These are phyloP conservation scores for Orchesellides sinensis DNA, from an alignment of 2,888 invertebrate genomes.

Conservation along the genomic window DNA sequence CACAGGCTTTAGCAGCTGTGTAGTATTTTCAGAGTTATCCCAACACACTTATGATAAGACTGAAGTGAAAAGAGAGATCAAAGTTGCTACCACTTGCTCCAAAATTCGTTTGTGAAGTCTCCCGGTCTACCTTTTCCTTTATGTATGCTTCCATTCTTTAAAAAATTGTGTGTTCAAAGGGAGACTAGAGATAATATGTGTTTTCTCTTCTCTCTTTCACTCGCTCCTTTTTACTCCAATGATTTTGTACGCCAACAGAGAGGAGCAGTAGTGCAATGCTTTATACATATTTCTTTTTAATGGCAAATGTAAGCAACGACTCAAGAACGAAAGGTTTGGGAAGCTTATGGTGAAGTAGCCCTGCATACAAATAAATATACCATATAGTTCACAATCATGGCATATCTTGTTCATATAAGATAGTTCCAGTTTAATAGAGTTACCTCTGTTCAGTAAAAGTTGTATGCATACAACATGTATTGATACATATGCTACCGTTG, in stretches of 20 bases:
- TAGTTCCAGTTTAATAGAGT: too few relatives aligned
- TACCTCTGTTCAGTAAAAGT: too few relatives aligned
- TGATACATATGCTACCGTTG: too few relatives aligned
- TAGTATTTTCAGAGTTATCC: conserved; percentile 47
- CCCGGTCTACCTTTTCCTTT: conserved; percentile 53
- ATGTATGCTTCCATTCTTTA: conserved; percentile 40
- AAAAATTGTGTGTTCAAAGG: not conserved
- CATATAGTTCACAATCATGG: too few relatives aligned
- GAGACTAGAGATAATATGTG: conserved; percentile 14
- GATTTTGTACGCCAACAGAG: not conserved
- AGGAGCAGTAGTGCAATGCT: not conserved
- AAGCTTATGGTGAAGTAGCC: not conserved
- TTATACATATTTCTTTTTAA: conserved; percentile 11
- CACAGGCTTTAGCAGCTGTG: too few relatives aligned
- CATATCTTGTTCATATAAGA: too few relatives aligned
- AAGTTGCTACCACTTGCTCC: conserved; percentile 63
- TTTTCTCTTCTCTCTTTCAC: conserved; percentile 8
- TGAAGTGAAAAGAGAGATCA: conserved; percentile 46
- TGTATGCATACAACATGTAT: not conserved
- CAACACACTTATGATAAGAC: conserved; percentile 42
- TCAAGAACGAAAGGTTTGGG: not conserved
- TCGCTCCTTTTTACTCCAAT: not conserved
- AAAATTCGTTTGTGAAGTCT: conserved; percentile 61
- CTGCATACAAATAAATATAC: too few relatives aligned
- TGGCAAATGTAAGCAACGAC: not conserved